Base-by-base conservation (phyloP, 2,888 invertebrate genomes). In the Caenorhabditis sp. region DNA sequence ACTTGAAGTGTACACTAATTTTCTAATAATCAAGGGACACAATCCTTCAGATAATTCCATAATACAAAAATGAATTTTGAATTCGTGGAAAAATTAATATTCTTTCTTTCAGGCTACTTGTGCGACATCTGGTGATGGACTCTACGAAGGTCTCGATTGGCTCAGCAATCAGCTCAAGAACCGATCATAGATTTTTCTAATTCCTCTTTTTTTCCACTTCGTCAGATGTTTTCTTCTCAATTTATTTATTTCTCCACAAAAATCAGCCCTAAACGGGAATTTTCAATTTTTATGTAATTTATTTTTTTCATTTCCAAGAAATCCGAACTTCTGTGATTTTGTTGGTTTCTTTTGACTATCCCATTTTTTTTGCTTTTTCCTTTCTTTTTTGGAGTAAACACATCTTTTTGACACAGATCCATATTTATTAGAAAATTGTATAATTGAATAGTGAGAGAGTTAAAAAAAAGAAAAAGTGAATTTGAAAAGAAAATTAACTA, bases 101-200 rank as follows among this genome's bases (percentile, higher is more conserved):
- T 8, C 5, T 43, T 90, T 88, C 81, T 89, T 90, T 62, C 89
- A 90, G 83, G 89, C 90, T 1, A 90, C 90, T 2, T 99, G 97
- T 91, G 99, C 97, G 90, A 97, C 97, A 84, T 95, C 95, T 89
- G 97, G 97, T 84, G 97, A 97, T 90, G 97, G 99, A 81, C 92
- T 97, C 83, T 97, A 97, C 90, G 97, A 99, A 91, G 97, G 97
- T 86, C 93, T 99, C 88, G 97, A 99, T 91, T 99, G 97, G 99
- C 93, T 99, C 89, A 96, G 96, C 91, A 97, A 95, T 92, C 95
- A 96, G 91, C 92, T 99, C 89, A 97, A 97, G 92, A 97, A 95
- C 91, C 83, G 87, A 68, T 70, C 77, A 59, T 79, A 77, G 23
- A 56, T 14, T 17, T 43, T 7, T 43, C 3, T 10, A 36, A 36